These are phyloP conservation scores for Agonopterix subpropinquella DNA, from an alignment of 2,888 invertebrate species.

Conservation along the genomic window DNA sequence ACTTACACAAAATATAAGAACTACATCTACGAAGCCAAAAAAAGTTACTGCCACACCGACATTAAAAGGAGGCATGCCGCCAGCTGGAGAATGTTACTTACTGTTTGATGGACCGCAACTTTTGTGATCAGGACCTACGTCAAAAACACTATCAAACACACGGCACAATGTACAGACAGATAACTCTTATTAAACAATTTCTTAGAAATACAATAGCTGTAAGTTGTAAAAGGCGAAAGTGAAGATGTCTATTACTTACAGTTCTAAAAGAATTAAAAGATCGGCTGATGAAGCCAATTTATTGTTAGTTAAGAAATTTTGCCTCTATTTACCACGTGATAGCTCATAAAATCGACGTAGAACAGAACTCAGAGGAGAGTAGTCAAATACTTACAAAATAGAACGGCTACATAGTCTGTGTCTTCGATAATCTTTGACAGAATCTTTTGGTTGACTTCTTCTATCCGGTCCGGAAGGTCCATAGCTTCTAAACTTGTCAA, in stretches of 20 bases:
- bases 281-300: constrained; percentile 17
- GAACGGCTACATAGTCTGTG: constrained; percentile 92
- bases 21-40: constrained; percentile 56
- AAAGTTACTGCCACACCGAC: constrained; percentile 59
- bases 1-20: constrained; percentile 23
- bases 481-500: constrained; percentile 95
- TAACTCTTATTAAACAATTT: neutral
- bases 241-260: constrained; percentile 38
- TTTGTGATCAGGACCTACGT: constrained; percentile 75
- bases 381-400: constrained; percentile 89
- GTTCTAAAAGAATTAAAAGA: constrained; percentile 46
- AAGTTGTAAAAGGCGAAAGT: constrained; percentile 39
- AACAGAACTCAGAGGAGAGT: constrained; percentile 32
- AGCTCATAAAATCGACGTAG: constrained; percentile 47
- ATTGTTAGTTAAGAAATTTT: constrained; percentile 61
- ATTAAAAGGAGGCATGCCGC: constrained; percentile 58
- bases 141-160: constrained; percentile 73
- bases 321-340: constrained; percentile 53
- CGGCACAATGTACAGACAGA: constrained; percentile 54
- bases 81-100: constrained; percentile 65
- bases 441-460: constrained; percentile 95
- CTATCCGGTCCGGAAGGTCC: constrained; percentile 95
- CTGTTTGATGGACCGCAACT: constrained; percentile 72
- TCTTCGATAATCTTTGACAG: constrained; percentile 93
- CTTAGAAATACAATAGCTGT: neutral